phyloP scores from a whole-genome alignment of 2,113 vertebrate species.

The Hippocampus zosterae region DNA sequence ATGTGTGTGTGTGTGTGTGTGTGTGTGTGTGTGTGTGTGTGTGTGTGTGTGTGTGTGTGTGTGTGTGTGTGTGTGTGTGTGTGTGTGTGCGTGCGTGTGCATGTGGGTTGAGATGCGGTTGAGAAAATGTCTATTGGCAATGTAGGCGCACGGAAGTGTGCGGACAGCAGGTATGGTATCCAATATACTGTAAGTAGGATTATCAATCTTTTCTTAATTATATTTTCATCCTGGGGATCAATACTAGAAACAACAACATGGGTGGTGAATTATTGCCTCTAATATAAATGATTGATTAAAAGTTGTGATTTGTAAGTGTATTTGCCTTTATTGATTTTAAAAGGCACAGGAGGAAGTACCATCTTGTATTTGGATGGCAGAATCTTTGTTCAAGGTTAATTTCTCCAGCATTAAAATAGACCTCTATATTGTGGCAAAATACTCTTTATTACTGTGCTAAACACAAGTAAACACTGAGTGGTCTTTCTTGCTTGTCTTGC shows the following conservation, averaged over 20 bases:
- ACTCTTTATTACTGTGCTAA: too few relatives aligned
- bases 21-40: slow-evolving; percentile 9
- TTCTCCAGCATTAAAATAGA: background rate
- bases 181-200: background rate
- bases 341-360: background rate
- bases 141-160: background rate
- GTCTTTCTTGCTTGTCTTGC: too few relatives aligned
- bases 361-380: background rate
- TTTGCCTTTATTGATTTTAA: background rate
- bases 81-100: background rate
- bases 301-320: background rate
- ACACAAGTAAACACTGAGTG: too few relatives aligned
- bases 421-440: too few relatives aligned
- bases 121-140: slow-evolving; percentile 1
- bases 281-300: background rate
- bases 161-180: background rate
- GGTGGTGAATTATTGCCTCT: slow-evolving; percentile 9
- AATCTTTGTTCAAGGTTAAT: background rate
- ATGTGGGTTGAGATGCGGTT: slow-evolving; percentile 6
- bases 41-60: slow-evolving; percentile 9
- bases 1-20: slow-evolving; percentile 8
- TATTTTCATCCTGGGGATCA: slow-evolving; percentile 19
- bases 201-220: slow-evolving; percentile 10
- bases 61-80: background rate
- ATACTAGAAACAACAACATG: slow-evolving; percentile 7